Evolutionary conservation across 1,140 invertebrate species (phyloP).

Genomic region (Apis dorsata): DNA sequence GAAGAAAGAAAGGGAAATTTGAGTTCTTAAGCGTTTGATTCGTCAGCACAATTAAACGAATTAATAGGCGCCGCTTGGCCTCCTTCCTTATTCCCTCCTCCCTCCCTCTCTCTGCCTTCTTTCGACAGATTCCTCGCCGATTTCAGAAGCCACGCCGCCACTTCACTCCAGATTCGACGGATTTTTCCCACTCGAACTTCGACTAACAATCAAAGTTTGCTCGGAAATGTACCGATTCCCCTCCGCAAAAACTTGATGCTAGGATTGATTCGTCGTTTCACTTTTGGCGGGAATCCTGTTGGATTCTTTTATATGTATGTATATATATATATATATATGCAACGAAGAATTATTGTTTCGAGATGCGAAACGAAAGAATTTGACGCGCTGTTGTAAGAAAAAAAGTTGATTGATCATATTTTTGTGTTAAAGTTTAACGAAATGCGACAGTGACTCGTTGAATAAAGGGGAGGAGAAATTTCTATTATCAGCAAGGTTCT

Average conservation of each 20-base stretch:
- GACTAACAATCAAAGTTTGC: conserved; percentile 60
- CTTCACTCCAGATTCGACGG: neutral
- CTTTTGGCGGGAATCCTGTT: no score
- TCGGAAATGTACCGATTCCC: conserved; percentile 38
- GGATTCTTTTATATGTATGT: no score
- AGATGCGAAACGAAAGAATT: no score
- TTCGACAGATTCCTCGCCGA: conserved; percentile 14
- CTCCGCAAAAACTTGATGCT: conserved; percentile 5
- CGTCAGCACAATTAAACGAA: conserved; percentile 78
- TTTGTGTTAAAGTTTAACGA: no score
- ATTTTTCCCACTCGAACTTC: conserved; percentile 5
- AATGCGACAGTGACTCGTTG: no score
- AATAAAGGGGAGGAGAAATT: no score
- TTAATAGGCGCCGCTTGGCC: conserved; percentile 70
- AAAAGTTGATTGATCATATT: no score
- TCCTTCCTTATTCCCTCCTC: conserved; percentile 41
- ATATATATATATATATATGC: no score
- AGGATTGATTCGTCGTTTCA: no score
- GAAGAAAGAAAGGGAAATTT: conserved; percentile 46
- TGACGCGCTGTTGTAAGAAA: no score
- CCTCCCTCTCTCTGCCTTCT: conserved; percentile 4
- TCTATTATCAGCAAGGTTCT: no score
- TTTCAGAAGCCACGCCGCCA: conserved; percentile 15
- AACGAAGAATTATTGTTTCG: no score
- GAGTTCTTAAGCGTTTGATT: conserved; percentile 72